Percentiles rank a stretch among this genome's conserved stretches.
Evolutionary conservation across 2,797 vertebrate species (phyloP).

Genomic region (Gouania willdenowi): DNA sequence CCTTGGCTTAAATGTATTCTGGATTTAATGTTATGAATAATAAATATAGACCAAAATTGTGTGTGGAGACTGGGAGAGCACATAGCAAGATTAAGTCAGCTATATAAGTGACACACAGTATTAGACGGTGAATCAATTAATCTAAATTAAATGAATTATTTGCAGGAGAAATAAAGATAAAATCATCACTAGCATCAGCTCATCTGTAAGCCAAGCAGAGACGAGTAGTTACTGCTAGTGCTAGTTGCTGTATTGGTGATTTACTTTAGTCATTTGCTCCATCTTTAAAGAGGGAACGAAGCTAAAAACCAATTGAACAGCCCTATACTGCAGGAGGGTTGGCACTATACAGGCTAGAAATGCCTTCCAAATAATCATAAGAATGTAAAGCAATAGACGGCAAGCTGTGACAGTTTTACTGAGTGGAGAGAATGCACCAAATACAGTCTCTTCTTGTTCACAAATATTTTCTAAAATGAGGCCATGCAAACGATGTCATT

Average conservation of each 20-base stretch:
- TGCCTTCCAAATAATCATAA: too few relatives aligned
- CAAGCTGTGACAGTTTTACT: too few relatives aligned
- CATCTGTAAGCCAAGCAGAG: background rate
- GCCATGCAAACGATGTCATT: too few relatives aligned
- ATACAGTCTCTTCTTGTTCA: background rate
- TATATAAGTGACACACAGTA: conserved; percentile 16
- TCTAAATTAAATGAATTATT: conserved; percentile 15
- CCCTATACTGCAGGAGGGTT: background rate
- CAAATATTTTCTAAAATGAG: background rate
- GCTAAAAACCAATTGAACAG: background rate
- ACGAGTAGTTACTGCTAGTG: conserved; percentile 1
- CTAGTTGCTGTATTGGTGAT: conserved; percentile 1
- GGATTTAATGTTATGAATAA: conserved; percentile 48
- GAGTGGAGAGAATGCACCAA: background rate
- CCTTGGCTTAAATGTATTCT: conserved; percentile 40
- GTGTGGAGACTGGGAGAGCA: conserved; percentile 22
- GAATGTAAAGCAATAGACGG: too few relatives aligned
- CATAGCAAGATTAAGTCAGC: conserved; percentile 15
- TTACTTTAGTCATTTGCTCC: background rate
- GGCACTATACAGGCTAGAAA: too few relatives aligned
- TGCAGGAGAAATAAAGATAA: conserved; percentile 12
- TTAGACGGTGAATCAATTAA: conserved; percentile 34
- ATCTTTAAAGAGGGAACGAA: background rate
- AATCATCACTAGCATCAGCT: conserved; percentile 2
- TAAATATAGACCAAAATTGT: conserved; percentile 33